phyloP scores from a whole-genome alignment of 64 coral and sea anemone species.

The Pachyseris speciosa region DNA sequence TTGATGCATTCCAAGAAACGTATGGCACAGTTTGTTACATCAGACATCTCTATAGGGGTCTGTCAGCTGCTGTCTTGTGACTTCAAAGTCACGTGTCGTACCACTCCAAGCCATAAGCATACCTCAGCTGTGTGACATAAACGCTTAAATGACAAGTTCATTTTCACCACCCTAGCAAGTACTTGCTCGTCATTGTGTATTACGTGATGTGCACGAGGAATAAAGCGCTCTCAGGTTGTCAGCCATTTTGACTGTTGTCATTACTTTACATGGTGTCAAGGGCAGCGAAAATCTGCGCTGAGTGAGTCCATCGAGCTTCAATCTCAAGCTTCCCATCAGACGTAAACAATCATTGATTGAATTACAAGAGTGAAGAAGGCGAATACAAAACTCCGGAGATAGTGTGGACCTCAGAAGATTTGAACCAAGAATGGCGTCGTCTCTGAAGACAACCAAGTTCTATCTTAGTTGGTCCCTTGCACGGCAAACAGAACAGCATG shows the following conservation, averaged over 20 bases:
- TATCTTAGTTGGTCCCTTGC: neutral
- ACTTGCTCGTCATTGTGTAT: neutral
- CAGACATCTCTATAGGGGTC: neutral
- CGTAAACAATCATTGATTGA: neutral
- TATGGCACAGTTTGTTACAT: neutral
- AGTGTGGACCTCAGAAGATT: neutral
- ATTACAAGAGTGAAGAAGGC: neutral
- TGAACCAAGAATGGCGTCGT: neutral
- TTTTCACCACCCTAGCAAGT: too few species aligned
- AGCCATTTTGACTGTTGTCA: constrained; percentile 1
- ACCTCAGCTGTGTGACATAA: neutral
- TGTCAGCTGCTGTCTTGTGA: too few species aligned
- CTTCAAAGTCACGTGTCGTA: too few species aligned
- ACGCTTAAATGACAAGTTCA: neutral
- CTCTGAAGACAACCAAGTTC: neutral
- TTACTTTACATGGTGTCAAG: neutral
- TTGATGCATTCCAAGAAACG: too few species aligned
- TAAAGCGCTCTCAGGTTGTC: neutral
- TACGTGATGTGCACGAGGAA: neutral
- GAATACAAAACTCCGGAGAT: constrained; percentile 13
- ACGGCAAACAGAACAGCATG: neutral
- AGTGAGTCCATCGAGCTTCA: neutral
- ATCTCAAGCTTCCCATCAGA: neutral
- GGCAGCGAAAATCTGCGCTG: neutral
- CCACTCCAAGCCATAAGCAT: too few species aligned